These are phyloP conservation scores for Drosophila ironensis DNA, from an alignment of 1,140 invertebrate genomes.

Conservation along the genomic window DNA sequence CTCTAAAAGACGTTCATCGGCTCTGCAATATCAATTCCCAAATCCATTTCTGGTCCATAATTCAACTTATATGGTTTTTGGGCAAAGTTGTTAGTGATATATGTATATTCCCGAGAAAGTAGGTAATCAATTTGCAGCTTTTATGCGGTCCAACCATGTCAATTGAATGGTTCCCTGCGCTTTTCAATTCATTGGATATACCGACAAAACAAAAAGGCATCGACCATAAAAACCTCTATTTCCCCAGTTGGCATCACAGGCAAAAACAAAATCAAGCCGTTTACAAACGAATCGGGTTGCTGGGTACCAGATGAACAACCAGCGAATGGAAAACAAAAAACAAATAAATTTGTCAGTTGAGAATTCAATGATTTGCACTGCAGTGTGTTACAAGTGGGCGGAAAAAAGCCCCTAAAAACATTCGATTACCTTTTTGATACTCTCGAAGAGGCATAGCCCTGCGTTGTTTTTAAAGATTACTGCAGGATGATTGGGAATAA, in stretches of 20 bases:
- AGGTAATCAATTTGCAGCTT: slow-evolving; percentile 24
- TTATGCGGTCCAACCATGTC: neutral
- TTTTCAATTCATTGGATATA: slow-evolving; percentile 34
- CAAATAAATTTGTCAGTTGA: slow-evolving; percentile 26
- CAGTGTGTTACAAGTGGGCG: slow-evolving; percentile 23
- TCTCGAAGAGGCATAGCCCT: no score
- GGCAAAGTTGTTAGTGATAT: no score
- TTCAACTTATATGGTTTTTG: no score
- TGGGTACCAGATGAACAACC: slow-evolving; percentile 6
- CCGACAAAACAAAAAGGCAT: slow-evolving; percentile 11
- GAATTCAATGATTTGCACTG: slow-evolving; percentile 43
- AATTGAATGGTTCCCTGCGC: slow-evolving; percentile 1
- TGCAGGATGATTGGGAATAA: no score
- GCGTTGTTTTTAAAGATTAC: no score
- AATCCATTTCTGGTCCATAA: no score
- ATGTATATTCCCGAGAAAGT: no score
- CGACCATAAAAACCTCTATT: neutral
- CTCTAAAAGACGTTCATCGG: no score
- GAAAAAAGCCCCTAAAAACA: slow-evolving; percentile 27
- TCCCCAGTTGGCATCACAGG: slow-evolving; percentile 17
- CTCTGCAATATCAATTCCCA: no score
- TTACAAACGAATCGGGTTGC: slow-evolving; percentile 31
- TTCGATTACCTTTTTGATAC: slow-evolving; percentile 25
- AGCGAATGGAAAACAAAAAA: slow-evolving; percentile 12
- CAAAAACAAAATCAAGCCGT: slow-evolving; percentile 33